Evolutionary conservation across 2,888 invertebrate species (phyloP).

Genomic region (Sinelater perroti): DNA sequence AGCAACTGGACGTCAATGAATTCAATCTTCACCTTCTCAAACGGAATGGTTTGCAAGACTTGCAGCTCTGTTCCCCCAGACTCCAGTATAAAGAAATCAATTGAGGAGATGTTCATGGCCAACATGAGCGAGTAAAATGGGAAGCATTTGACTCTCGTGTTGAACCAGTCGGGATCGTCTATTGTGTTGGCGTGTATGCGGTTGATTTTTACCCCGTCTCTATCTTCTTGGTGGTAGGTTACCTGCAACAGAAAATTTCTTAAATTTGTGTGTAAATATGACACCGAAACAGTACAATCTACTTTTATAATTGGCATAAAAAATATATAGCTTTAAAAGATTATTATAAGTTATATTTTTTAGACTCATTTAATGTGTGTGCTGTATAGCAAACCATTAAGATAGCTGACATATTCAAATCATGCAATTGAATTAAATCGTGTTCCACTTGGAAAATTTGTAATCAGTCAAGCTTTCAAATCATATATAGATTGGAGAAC

Average conservation of each 20-base stretch:
- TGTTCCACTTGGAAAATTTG: no score
- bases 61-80: conserved; percentile 64
- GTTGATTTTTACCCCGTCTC: conserved; percentile 60
- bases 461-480: no score
- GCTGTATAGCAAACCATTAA: no score
- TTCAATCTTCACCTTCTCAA: conserved; percentile 61
- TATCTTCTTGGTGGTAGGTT: conserved; percentile 62
- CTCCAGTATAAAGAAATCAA: conserved; percentile 77
- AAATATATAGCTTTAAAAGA: no score
- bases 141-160: conserved; percentile 83
- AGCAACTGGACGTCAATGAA: conserved; percentile 59
- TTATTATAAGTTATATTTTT: no score
- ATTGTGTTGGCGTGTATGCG: conserved; percentile 65
- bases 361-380: no score
- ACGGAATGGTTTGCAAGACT: conserved; percentile 69
- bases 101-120: conserved; percentile 75
- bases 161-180: conserved; percentile 68
- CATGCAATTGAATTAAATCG: no score
- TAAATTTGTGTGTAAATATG: no score
- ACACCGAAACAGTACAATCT: no score
- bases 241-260: conserved; percentile 54
- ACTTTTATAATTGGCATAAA: no score
- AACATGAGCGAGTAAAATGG: conserved; percentile 83
- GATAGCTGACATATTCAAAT: no score
- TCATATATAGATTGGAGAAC: no score